Conservation (phyloP, 2,113 vertebrate genomes). For the Oncorhynchus kisutch region DNA sequence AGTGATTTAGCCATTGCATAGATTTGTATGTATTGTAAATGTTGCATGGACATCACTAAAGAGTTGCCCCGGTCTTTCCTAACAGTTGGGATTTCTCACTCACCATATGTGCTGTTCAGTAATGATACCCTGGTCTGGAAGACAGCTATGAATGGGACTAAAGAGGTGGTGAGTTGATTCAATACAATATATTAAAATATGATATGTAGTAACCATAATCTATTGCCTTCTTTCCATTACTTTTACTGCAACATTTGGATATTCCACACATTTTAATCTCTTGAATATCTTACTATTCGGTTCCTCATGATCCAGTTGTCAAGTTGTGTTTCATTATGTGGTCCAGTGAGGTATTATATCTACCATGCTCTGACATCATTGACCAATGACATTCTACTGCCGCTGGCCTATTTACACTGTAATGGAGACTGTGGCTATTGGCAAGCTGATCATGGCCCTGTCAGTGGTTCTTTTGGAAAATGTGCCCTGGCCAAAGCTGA, state of each 20-base stretch:
- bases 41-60: background rate
- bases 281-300: background rate
- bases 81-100: conserved; percentile 83
- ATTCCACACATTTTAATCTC: background rate
- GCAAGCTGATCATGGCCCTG: background rate
- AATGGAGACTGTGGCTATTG: background rate
- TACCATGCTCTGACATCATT: background rate
- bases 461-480: conserved; percentile 43
- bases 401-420: conserved; percentile 17
- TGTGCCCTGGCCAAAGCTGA: conserved; percentile 20
- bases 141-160: conserved; percentile 75
- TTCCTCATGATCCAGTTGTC: background rate
- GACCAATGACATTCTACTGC: conserved; percentile 10
- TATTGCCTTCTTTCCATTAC: background rate
- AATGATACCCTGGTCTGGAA: conserved; percentile 84
- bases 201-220: background rate
- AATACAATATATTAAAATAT: no score
- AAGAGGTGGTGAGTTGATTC: conserved; percentile 71
- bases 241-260: background rate
- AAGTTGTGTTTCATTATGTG: background rate
- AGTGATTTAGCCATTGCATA: no score
- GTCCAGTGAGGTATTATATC: background rate
- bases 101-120: conserved; percentile 89
- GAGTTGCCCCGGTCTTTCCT: background rate
- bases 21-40: no score